Evolutionary conservation across 2,888 invertebrate genomes (phyloP), one percentile per base, ranked within the genome.

Genomic region (Hyposoter dolosus): DNA sequence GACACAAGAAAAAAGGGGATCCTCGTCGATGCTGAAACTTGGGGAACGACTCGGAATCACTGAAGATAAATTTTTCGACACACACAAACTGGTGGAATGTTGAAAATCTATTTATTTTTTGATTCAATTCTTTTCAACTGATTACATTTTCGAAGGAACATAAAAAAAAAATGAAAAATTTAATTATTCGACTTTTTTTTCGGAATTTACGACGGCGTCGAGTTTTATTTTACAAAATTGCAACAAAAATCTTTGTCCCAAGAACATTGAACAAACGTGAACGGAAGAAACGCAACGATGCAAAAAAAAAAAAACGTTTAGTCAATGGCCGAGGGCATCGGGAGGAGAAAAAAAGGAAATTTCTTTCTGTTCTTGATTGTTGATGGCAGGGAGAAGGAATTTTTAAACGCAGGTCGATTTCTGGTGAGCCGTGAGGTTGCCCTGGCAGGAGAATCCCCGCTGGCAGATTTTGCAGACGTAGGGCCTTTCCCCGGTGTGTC

Each of bases 401-500:
- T n/a, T 43, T 84, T 91, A 94, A 81, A 94, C 93, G 86, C 94
- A 94, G 3, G 93, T 93, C 7, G 93, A 91, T 83, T 94, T 94
- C 74, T 93, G 94, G 84, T 95, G 95, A 6, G 93, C 93, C 10
- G 94, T 95, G 32, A 95, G 91, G 81, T 94, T 94, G 2, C 94
- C 94, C 87, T 94, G 94, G 79, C 95, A 95, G 17, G 94, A 94
- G 88, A 95, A 95, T 10, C 94, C 94, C 32, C 94, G 94, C 32
- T 93, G 91, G 87, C 95, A 95, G 40, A 94, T 92, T 84, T 93
- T 92, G 85, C 95, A 95, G 4, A 93, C 93, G 88, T 95, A 95
- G 0, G 95, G 95, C 82, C 94, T 89, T 82, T 95, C 94, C 0
- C 95, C 95, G 1, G 95, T 95, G 88, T 95, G 95, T 6, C 94